These are phyloP conservation scores for Tanaodytes sp. DNA, from an alignment of 2,888 invertebrate genomes.

Conservation along the genomic window DNA sequence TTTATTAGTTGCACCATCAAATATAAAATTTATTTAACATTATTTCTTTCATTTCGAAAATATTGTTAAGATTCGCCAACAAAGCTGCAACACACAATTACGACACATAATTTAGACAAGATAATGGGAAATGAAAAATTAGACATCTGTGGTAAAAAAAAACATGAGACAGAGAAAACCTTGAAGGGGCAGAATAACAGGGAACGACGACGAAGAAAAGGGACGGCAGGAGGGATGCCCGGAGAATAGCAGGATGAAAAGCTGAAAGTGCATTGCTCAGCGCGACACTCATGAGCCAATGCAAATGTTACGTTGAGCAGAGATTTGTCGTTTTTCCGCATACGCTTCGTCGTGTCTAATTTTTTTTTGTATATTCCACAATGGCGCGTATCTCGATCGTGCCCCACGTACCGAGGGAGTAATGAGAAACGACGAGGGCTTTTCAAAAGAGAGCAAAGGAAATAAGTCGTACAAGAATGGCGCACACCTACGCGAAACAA, in stretches of 20 bases:
- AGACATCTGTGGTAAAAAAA: too few species aligned
- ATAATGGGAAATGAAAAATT: too few species aligned
- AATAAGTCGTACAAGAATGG: conserved; percentile 52
- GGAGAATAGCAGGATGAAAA: conserved; percentile 20
- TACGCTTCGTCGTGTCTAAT: conserved; percentile 48
- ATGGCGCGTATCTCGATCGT: conserved; percentile 53
- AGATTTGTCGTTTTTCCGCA: conserved; percentile 46
- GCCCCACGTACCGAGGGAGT: conserved; percentile 48
- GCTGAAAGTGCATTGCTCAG: conserved; percentile 35
- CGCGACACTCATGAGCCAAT: conserved; percentile 46
- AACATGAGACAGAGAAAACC: too few species aligned
- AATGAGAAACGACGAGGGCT: conserved; percentile 53
- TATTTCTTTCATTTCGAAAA: too few species aligned
- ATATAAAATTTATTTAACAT: too few species aligned
- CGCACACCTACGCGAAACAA: conserved; percentile 53
- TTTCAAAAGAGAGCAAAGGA: conserved; percentile 51
- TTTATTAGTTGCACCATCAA: too few species aligned
- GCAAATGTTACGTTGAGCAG: conserved; percentile 45
- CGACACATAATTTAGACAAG: too few species aligned
- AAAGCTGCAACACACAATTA: too few species aligned
- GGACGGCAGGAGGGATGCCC: too few species aligned
- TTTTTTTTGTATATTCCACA: conserved; percentile 51
- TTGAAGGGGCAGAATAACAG: too few species aligned
- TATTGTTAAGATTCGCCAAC: too few species aligned
- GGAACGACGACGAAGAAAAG: too few species aligned